Percentiles rank a stretch among this genome's conserved stretches.
These are phyloP conservation scores for Lycocorax pyrrhopterus DNA, from an alignment of 2,113 vertebrate genomes.

Conservation along the genomic window DNA sequence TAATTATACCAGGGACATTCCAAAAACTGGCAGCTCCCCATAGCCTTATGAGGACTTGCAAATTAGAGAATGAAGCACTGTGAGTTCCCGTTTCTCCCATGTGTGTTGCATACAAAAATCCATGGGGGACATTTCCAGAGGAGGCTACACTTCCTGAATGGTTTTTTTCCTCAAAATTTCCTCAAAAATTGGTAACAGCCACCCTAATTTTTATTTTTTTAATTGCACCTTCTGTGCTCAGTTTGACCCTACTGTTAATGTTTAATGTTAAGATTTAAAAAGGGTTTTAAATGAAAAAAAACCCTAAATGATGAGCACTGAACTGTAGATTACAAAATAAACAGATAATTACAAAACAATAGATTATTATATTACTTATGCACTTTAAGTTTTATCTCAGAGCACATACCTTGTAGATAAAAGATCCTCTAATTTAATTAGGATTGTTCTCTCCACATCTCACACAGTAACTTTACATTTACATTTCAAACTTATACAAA, in stretches of 20 bases:
- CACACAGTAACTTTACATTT: background rate
- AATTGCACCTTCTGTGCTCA: background rate
- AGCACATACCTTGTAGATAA: background rate
- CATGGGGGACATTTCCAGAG: background rate
- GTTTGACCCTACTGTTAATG: constrained; percentile 41
- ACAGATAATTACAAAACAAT: background rate
- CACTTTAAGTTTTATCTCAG: background rate
- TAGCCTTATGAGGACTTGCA: constrained; percentile 14
- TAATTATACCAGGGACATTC: constrained; percentile 20
- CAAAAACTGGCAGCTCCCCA: constrained; percentile 25
- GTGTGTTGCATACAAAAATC: background rate
- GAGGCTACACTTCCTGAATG: background rate
- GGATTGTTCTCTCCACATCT: background rate
- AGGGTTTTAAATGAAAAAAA: background rate
- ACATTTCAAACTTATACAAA: background rate
- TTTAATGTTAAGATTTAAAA: constrained; percentile 53
- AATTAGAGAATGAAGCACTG: background rate
- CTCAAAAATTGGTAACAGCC: background rate
- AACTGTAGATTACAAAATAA: background rate
- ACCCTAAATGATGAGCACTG: fast-evolving
- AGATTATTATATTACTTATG: background rate
- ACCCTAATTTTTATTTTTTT: background rate
- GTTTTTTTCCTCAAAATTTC: background rate
- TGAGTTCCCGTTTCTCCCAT: background rate
- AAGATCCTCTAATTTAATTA: background rate